Base-by-base conservation (phyloP, 2,888 invertebrate genomes). In the Cantharis rustica region DNA sequence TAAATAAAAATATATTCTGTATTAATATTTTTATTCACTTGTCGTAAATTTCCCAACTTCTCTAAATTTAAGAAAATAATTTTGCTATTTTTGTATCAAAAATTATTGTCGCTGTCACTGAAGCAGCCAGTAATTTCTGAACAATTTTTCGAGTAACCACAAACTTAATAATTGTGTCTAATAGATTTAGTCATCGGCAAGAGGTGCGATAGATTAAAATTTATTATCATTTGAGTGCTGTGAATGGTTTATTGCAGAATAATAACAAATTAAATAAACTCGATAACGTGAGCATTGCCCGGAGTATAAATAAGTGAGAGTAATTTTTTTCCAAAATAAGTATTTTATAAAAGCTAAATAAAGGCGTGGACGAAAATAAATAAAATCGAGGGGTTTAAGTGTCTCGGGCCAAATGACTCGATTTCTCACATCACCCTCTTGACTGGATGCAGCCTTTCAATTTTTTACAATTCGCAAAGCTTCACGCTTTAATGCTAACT, bases 371-470 rank as follows among this genome's bases (percentile, higher is more conserved):
- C 82, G 84, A 83, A 83, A 83, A 84, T 79, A 82, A 80, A 84
- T 83, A 82, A 81, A 82, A 79, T 82, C 76, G 79, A 82, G 81
- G 83, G 83, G 82, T 80, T 80, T 77, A 81, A 81, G 81, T 83
- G 83, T 83, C 84, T 83, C 81, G 79, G 79, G 78, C 80, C 79
- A 82, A 81, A 84, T 83, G 82, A 83, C 82, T 84, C 83, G 83
- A 84, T 84, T 83, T 83, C 81, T 83, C 83, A 82, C 79, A 82
- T 81, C 81, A 79, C 83, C 80, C 81, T 76, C 79, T 76, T 80
- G 81, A 81, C 82, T 82, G 80, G 82, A 80, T 82, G 80, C 81
- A 80, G 80, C 81, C 81, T 81, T 79, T 73, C 79, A 77, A 79
- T 79, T 79, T 79, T 79, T 78, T 78, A 80, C 77, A 80, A 78